phyloP scores from a whole-genome alignment of 2,113 vertebrate species.

The Dicrurus megarhynchus region DNA sequence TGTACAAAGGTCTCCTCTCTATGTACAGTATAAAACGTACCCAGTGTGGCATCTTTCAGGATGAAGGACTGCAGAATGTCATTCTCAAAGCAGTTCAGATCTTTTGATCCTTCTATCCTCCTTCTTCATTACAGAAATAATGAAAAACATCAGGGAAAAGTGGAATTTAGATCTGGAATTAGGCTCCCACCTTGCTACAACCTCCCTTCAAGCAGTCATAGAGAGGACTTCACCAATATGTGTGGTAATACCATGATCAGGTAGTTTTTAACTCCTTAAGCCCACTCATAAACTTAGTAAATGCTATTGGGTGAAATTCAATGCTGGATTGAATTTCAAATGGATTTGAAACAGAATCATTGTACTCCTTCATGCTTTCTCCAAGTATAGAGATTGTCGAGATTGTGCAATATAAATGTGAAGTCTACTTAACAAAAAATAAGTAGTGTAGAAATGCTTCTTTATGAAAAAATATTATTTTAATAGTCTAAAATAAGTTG shows the following conservation, averaged over 20 bases:
- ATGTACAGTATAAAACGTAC: neutral
- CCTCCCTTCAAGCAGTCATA: neutral
- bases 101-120: slow-evolving; percentile 28
- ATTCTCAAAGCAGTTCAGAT: neutral
- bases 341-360: neutral
- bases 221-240: neutral
- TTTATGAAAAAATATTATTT: neutral
- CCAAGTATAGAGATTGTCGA: neutral
- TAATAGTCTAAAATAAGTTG: neutral
- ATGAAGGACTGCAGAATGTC: slow-evolving; percentile 19
- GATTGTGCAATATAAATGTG: neutral
- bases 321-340: neutral
- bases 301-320: neutral
- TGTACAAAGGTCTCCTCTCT: neutral
- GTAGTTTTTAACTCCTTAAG: neutral
- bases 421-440: neutral
- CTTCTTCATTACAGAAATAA: slow-evolving; percentile 8
- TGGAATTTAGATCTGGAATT: neutral
- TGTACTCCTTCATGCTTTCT: neutral
- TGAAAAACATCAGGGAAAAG: slow-evolving; percentile 3
- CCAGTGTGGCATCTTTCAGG: neutral
- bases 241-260: neutral
- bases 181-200: neutral
- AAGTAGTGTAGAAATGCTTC: neutral
- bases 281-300: neutral